Evolutionary conservation across 2,113 vertebrate genomes (phyloP), one percentile per base, ranked within the genome.

Genomic region (Lipotes vexillifer): DNA sequence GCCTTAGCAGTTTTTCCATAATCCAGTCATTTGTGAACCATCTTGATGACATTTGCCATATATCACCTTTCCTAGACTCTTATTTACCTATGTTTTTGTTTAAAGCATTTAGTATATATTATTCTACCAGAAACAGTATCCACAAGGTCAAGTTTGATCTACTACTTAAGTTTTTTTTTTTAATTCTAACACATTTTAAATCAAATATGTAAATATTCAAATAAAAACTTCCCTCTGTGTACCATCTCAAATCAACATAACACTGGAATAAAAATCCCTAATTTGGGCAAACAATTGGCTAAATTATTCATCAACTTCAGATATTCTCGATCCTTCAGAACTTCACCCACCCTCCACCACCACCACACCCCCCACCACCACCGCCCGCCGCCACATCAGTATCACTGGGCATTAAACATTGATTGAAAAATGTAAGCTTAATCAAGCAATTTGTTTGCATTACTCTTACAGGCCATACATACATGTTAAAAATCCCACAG

Each of bases 51-150:
- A 71, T 94, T 86, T 94, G 44, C 13, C 71, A 77, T 72, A 21
- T 49, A 74, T 82, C 15, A 80, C 12, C 33, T 91, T 92, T 88
- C 59, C 4, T 93, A 93, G 29, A 69, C 44, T 94, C 49, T 41
- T 81, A 59, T 91, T 78, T 95, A 82, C 13, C 9, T 94, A 83
- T 89, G 57, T 63, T 88, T 93, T 90, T 75, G 66, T 87, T 96
- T 89, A 83, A 96, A 33, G 85, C 17, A n/a, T 75, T 13, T 86
- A 97, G 4, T 77, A 78, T 75, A 74, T 72, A 68, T 93, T 44
- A 90, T 94, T 88, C 20, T 93, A 89, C 25, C 6, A 88, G 55
- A 89, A 88, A 88, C 3, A 71, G n/a, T 81, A 90, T 36, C 27
- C 46, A 72, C 46, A 88, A 95, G 81, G 31, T 89, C 10, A 61